These are phyloP conservation scores for Scyliorhinus canicula DNA, from an alignment of 2,797 vertebrate species.

Conservation along the genomic window DNA sequence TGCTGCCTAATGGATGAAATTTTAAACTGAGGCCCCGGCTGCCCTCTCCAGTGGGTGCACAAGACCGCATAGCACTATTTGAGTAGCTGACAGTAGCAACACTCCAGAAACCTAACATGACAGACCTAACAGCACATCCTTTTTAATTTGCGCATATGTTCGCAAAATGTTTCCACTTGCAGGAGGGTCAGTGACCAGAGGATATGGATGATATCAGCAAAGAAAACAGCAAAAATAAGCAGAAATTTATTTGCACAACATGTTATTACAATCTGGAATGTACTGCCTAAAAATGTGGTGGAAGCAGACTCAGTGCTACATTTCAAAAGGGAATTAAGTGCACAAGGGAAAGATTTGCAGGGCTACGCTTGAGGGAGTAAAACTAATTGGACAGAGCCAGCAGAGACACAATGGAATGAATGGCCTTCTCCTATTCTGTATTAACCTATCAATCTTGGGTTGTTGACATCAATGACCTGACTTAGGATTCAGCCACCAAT, in stretches of 20 bases:
- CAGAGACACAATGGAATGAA: neutral
- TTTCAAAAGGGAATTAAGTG: neutral
- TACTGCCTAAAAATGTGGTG: neutral
- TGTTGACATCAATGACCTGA: neutral
- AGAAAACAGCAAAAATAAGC: neutral
- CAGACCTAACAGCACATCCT: neutral
- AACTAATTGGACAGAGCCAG: neutral
- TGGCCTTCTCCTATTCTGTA: too few species aligned
- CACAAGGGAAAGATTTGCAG: neutral
- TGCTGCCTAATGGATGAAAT: too few species aligned
- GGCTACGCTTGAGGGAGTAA: neutral
- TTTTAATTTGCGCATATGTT: neutral
- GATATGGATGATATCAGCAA: neutral
- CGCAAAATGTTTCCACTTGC: neutral
- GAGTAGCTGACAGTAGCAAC: neutral
- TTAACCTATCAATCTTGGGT: too few species aligned
- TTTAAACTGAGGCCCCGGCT: too few species aligned
- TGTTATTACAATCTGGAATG: neutral
- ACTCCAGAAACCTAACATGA: neutral
- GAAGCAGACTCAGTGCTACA: neutral
- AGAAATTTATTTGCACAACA: neutral
- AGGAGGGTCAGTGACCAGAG: neutral
- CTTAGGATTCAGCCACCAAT: neutral
- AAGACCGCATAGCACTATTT: neutral
- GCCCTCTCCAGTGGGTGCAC: too few species aligned